These are phyloP conservation scores for Nysson spinosus DNA, from an alignment of 2,888 invertebrate genomes.

Conservation along the genomic window DNA sequence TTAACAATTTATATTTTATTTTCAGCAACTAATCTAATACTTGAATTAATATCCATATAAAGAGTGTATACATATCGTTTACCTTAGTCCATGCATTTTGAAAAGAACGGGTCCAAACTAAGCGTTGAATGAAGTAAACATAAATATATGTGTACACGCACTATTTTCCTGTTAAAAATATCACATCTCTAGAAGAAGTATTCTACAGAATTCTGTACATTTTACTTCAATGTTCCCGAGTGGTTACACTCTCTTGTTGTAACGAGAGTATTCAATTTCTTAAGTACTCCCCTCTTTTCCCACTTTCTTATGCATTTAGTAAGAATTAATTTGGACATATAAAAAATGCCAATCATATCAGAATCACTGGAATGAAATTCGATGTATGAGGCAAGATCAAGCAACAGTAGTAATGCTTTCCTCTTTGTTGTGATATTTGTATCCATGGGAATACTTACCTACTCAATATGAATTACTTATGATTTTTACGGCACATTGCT, in stretches of 20 bases:
- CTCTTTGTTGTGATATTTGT: constrained; percentile 49
- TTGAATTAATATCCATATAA: too few species aligned
- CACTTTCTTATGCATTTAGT: background rate
- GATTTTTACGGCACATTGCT: too few species aligned
- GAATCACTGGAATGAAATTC: constrained; percentile 3
- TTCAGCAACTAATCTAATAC: background rate
- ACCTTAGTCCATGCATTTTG: constrained; percentile 52
- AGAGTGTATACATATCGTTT: constrained; percentile 3
- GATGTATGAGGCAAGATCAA: background rate
- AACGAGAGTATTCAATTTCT: background rate
- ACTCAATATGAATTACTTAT: constrained; percentile 19
- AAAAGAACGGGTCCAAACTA: too few species aligned
- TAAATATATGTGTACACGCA: too few species aligned
- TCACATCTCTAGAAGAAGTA: too few species aligned
- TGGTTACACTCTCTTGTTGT: constrained; percentile 20
- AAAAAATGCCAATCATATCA: constrained; percentile 21
- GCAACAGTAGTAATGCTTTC: background rate
- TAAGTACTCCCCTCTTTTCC: background rate
- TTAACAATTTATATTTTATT: background rate
- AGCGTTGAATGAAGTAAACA: too few species aligned
- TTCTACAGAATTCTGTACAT: too few species aligned
- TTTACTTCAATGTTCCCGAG: background rate
- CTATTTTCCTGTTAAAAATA: too few species aligned
- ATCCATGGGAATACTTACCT: constrained; percentile 51
- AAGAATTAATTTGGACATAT: background rate